Conservation (phyloP, 2,888 invertebrate species). For the Agrotis exclamationis region DNA sequence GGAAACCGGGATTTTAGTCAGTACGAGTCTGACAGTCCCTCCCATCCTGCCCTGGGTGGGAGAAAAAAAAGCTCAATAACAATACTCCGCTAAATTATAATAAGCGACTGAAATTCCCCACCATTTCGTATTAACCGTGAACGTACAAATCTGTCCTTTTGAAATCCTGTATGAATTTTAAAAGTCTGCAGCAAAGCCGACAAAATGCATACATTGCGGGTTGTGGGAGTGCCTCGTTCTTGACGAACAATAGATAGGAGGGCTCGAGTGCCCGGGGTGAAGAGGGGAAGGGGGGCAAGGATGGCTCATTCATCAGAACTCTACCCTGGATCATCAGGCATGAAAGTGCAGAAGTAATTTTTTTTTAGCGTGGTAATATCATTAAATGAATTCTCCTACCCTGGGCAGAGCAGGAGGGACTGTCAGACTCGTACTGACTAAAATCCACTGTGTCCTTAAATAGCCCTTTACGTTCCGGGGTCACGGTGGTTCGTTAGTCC, state of each 20-base stretch:
- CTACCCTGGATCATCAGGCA: slow-evolving; percentile 20
- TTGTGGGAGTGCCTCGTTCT: slow-evolving; percentile 65
- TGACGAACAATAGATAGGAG: slow-evolving; percentile 80
- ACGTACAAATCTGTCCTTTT: slow-evolving; percentile 51
- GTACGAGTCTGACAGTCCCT: too few relatives aligned
- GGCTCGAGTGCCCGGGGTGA: slow-evolving; percentile 64
- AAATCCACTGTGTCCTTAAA: too few relatives aligned
- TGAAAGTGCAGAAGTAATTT: slow-evolving; percentile 25
- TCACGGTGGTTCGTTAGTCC: too few relatives aligned
- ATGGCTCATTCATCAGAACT: slow-evolving; percentile 57
- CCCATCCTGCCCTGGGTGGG: too few relatives aligned
- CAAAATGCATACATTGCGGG: slow-evolving; percentile 62
- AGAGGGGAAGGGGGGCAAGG: slow-evolving; percentile 53
- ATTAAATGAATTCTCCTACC: too few relatives aligned
- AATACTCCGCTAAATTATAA: not conserved
- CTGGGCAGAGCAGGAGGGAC: too few relatives aligned
- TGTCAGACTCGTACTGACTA: too few relatives aligned
- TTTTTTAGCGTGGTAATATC: too few relatives aligned
- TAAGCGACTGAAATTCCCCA: not conserved
- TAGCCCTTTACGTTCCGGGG: too few relatives aligned
- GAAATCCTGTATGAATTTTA: slow-evolving; percentile 69
- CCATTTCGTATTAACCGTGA: slow-evolving; percentile 24
- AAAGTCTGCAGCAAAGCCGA: slow-evolving; percentile 60
- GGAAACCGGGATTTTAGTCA: too few relatives aligned
- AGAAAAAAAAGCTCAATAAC: too few relatives aligned